Evolutionary conservation across 2,113 vertebrate genomes (phyloP), one percentile per base, ranked within the genome.

Genomic region (Pandion haliaetus): DNA sequence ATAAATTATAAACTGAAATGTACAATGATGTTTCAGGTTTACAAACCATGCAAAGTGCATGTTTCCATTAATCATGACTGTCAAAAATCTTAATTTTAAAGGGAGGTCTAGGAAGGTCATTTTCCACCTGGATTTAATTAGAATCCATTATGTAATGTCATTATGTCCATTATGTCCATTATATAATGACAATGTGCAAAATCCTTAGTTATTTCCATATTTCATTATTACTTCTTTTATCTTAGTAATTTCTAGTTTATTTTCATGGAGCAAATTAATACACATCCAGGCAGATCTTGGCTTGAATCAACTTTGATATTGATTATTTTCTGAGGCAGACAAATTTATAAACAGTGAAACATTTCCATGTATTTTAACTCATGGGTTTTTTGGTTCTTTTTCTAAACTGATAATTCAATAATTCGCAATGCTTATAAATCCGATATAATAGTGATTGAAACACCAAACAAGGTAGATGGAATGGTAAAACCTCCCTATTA

Each of bases 61-160:
- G 85, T 83, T 83, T 80, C 84, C 86, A 73, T 97, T 96, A 89
- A 78, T 97, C 96, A 93, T 14, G 57, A 88, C 93, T 88, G 88
- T 92, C 94, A 87, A 67, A 93, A 86, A 91, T 78, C 96, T 96
- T 86, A 44, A 84, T 96, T 96, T 85, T 95, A 81, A 94, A 86
- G 82, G 58, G 83, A 91, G 82, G 83, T 88, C 93, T 88, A 83
- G 58, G 50, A 95, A 95, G 97, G 96, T 97, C 96, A 94, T 94
- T 97, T 96, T 97, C 78, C 95, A 88, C 91, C 94, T 96, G 90
- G 89, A 95, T 88, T 87, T 98, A 93, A 97, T 97, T 96, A 95
- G 93, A 95, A 90, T 94, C 91, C 81, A 95, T 94, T 98, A 95
- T 94, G 93, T 97, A 94, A 96, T 95, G 87, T 90, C 95, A 82